phyloP scores from a whole-genome alignment of 2,888 invertebrate genomes.

The Automeris io region DNA sequence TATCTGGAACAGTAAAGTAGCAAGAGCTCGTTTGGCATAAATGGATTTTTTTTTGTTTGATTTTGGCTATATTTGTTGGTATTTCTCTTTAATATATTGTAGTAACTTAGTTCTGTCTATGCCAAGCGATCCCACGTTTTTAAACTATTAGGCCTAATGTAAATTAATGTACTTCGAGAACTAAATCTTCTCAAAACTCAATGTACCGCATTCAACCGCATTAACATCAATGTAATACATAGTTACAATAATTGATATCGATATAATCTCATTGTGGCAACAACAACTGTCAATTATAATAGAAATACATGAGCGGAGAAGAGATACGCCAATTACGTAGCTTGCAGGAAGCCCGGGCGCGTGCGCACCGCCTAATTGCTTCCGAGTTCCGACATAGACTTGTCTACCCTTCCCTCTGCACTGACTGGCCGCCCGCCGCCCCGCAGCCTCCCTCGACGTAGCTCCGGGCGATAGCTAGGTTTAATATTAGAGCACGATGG shows the following conservation, averaged over 20 bases:
- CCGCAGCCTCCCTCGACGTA: constrained; percentile 15
- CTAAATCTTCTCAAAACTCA: too few species aligned
- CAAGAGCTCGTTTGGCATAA: too few species aligned
- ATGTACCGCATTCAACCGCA: not conserved
- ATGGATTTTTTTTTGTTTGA: too few species aligned
- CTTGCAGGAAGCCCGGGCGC: constrained; percentile 61
- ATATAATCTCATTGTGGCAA: constrained; percentile 43
- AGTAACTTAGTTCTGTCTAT: too few species aligned
- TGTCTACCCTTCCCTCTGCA: constrained; percentile 19
- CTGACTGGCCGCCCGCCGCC: constrained; percentile 14
- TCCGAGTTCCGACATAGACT: constrained; percentile 57
- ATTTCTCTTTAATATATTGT: too few species aligned
- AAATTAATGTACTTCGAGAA: too few species aligned
- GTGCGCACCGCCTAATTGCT: constrained; percentile 69
- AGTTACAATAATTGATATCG: constrained; percentile 24
- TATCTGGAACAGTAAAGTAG: too few species aligned
- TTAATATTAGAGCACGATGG: constrained; percentile 18
- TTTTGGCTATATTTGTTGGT: too few species aligned
- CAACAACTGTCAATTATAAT: constrained; percentile 57
- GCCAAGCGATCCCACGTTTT: too few species aligned
- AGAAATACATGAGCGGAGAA: constrained; percentile 51
- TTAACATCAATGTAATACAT: not conserved
- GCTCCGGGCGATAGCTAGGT: constrained; percentile 31
- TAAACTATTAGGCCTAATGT: too few species aligned
- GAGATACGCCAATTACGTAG: constrained; percentile 66